Percentiles rank a stretch among this genome's conserved stretches.
Conservation (phyloP, 1,140 invertebrate species). For the Teleogryllus occipitalis region DNA sequence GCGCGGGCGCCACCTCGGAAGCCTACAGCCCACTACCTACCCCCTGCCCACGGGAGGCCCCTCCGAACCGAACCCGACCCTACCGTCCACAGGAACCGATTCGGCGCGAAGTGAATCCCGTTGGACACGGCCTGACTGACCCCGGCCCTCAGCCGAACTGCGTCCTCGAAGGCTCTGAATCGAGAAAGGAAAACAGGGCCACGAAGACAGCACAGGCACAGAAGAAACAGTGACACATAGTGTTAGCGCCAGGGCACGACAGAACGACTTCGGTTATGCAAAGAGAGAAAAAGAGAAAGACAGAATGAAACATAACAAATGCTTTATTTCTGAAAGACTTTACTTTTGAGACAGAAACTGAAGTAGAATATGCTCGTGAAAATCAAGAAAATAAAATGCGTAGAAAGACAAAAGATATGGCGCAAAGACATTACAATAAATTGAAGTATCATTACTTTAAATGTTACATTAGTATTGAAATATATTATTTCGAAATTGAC, state of each 20-base stretch:
- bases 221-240: not conserved
- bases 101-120: not conserved
- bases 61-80: not conserved
- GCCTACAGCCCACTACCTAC: not conserved
- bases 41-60: too few species aligned
- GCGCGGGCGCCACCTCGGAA: too few species aligned
- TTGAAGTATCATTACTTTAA: not conserved
- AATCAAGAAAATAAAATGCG: conserved; percentile 15
- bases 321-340: not conserved
- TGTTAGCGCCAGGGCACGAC: not conserved
- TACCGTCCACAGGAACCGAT: not conserved
- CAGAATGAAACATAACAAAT: not conserved
- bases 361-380: not conserved
- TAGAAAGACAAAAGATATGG: conserved; percentile 9
- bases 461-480: not conserved
- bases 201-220: not conserved
- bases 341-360: not conserved
- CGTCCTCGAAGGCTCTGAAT: not conserved
- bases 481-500: conserved; percentile 3
- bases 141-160: too few species aligned
- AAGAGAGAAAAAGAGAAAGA: not conserved
- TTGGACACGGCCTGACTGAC: not conserved
- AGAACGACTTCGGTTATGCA: not conserved
- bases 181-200: not conserved
- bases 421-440: not conserved